A percentile compares a stretch with the other conserved stretches of the same genome.
phyloP scores from a whole-genome alignment of 2,888 invertebrate species.

The Leucophenga montana region DNA sequence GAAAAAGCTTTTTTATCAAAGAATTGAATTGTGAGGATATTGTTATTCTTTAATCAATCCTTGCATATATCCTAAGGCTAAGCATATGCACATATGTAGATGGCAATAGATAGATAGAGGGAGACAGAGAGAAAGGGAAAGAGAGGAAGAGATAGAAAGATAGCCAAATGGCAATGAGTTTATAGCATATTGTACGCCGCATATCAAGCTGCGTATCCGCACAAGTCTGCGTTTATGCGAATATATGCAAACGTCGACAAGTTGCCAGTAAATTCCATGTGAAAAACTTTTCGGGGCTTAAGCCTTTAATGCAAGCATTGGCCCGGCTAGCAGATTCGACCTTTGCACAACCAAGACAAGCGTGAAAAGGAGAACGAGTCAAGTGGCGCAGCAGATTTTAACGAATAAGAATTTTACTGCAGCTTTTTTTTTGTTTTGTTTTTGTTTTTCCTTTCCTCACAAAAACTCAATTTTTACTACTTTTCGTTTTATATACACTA shows the following conservation, averaged over 20 bases:
- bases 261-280: neutral
- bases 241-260: constrained; percentile 1
- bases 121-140: constrained; percentile 30
- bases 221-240: neutral
- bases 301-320: constrained; percentile 16
- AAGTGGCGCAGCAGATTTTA: neutral
- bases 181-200: constrained; percentile 39
- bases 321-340: neutral
- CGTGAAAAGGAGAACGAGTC: neutral
- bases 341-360: neutral
- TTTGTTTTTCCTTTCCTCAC: too few species aligned
- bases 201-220: neutral
- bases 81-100: neutral
- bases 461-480: too few species aligned
- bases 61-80: too few species aligned
- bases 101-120: neutral
- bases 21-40: too few species aligned
- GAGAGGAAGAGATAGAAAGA: constrained; percentile 19
- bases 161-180: constrained; percentile 38
- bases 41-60: too few species aligned
- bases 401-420: too few species aligned
- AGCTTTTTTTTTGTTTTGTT: too few species aligned
- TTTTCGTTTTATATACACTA: too few species aligned
- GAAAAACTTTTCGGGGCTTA: neutral
- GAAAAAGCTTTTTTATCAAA: too few species aligned